These are phyloP conservation scores for Euplagia quadripunctaria DNA, from an alignment of 2,888 invertebrate species.

Conservation along the genomic window DNA sequence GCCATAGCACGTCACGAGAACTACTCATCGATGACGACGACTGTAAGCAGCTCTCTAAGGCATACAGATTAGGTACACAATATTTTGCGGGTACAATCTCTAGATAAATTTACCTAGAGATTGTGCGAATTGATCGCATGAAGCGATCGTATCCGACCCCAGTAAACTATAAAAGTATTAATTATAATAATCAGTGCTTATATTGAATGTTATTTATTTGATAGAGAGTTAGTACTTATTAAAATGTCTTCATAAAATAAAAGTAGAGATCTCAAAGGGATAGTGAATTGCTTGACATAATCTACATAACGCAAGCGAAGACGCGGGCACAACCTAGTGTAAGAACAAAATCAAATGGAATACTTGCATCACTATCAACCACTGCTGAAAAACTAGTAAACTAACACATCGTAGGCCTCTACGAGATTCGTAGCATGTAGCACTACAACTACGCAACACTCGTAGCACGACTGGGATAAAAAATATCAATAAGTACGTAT, in stretches of 20 bases:
- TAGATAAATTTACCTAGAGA: background rate
- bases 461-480: slow-evolving; percentile 17
- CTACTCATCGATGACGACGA: background rate
- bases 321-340: background rate
- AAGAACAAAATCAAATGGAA: background rate
- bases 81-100: background rate
- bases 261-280: too few relatives aligned
- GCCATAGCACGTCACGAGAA: background rate
- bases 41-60: background rate
- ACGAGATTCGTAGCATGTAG: slow-evolving; percentile 20
- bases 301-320: background rate
- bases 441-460: slow-evolving; percentile 7
- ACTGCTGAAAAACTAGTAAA: background rate
- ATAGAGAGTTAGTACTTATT: too few relatives aligned
- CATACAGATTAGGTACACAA: background rate
- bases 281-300: too few relatives aligned
- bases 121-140: too few relatives aligned
- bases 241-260: too few relatives aligned
- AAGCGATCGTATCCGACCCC: too few relatives aligned
- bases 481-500: too few relatives aligned
- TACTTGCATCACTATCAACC: background rate
- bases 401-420: slow-evolving; percentile 12
- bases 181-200: too few relatives aligned
- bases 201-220: too few relatives aligned
- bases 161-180: too few relatives aligned